Evolutionary conservation across 2,797 vertebrate species (phyloP), one percentile per base, ranked within the genome.

Genomic region (Takifugu rubripes): DNA sequence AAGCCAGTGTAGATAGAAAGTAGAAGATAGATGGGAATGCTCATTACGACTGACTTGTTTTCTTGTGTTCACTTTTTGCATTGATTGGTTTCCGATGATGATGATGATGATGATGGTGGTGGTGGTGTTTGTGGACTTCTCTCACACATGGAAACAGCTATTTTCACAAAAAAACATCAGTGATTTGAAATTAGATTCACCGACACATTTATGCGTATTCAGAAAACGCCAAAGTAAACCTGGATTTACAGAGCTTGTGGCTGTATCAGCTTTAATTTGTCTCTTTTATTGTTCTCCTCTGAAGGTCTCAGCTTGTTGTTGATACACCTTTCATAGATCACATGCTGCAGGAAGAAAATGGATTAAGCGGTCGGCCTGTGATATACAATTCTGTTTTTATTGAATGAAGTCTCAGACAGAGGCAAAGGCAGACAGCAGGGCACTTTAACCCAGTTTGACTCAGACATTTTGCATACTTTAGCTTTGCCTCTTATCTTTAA

Each of bases 341-440:
- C 36, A 40, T 40, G 36, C 44, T n/a, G 44, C 17, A 25, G 25
- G 52, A 47, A 21, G 9, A 14, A 44, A 54, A 46, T 7, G 17
- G 33, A 43, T 26, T 47, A 29, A 25, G 7, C 15, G 11, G 40
- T 33, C 48, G 3, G 7, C 6, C 9, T 24, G 17, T 24, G 24
- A 14, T 8, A 7, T 27, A 1, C 17, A 46, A 50, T 33, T 47
- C 44, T 27, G 5, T 49, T 62, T 59, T 43, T 25, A 59, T 50
- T 60, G 26, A 26, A 24, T 49, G 5, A 24, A 58, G 45, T 55
- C 6, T 46, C 25, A 1, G 29, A 50, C 25, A 25, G 8, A 9
- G 17, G 25, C 5, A 2, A 6, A 53, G 25, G 26, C 6, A 2
- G 9, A 49, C 15, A 43, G 24, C 6, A 12, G 47, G 17, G 5